A percentile compares a stretch with the other conserved stretches of the same genome.
Evolutionary conservation across 2,888 invertebrate species (phyloP).

Genomic region (Drosophila paranaensis): DNA sequence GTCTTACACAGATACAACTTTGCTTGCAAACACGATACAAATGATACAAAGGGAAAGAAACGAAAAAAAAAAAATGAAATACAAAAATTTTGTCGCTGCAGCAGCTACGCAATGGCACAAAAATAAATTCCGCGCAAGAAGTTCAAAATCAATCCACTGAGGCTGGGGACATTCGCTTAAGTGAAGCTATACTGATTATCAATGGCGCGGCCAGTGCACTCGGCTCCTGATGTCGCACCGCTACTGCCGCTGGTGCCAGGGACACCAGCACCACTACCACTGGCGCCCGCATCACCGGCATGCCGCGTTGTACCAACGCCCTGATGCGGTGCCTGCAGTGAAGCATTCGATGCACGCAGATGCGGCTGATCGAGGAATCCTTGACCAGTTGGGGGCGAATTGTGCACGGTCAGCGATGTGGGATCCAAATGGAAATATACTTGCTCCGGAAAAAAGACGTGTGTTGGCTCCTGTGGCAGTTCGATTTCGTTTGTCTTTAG

Average conservation of each 20-base stretch:
- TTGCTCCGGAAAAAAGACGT: constrained; percentile 75
- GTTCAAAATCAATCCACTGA: constrained; percentile 49
- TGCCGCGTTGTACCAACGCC: constrained; percentile 41
- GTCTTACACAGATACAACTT: constrained; percentile 38
- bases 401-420: constrained; percentile 66
- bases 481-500: constrained; percentile 85
- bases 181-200: constrained; percentile 94
- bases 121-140: constrained; percentile 66
- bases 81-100: constrained; percentile 44
- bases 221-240: constrained; percentile 38
- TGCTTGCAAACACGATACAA: constrained; percentile 27
- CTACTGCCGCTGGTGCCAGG: constrained; percentile 21
- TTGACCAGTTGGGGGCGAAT: constrained; percentile 59
- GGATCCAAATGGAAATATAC: constrained; percentile 76
- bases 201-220: constrained; percentile 87
- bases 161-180: constrained; percentile 73
- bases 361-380: constrained; percentile 69
- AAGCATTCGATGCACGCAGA: constrained; percentile 76
- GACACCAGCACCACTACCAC: constrained; percentile 13
- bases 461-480: constrained; percentile 82
- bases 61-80: constrained; percentile 30
- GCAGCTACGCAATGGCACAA: constrained; percentile 68
- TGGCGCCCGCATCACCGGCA: constrained; percentile 32
- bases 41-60: constrained; percentile 17
- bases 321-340: constrained; percentile 68